Evolutionary conservation across 2,888 invertebrate genomes (phyloP).

Genomic region (Ichneumon xanthorius): DNA sequence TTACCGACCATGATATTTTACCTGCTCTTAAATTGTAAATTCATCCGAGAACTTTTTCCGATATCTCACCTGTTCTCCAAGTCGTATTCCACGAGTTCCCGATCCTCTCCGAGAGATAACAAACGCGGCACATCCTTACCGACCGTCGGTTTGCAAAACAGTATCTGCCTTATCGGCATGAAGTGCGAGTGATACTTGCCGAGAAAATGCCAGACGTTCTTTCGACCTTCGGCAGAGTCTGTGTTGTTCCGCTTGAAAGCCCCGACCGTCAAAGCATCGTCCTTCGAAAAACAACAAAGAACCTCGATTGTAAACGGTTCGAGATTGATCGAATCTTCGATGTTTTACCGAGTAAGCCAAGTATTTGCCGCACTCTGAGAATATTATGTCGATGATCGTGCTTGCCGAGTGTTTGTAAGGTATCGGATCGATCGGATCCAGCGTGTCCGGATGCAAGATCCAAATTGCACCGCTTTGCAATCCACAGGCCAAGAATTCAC

Average conservation of each 20-base stretch:
- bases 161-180: slow-evolving; percentile 86
- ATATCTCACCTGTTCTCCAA: slow-evolving; percentile 83
- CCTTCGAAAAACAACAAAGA: slow-evolving; percentile 82
- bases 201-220: slow-evolving; percentile 85
- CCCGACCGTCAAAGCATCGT: slow-evolving; percentile 86
- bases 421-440: slow-evolving; percentile 84
- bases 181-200: slow-evolving; percentile 89
- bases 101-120: slow-evolving; percentile 87
- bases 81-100: slow-evolving; percentile 87
- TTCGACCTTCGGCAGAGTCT: slow-evolving; percentile 80
- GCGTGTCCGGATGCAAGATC: slow-evolving; percentile 87
- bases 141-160: slow-evolving; percentile 86
- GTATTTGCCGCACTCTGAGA: slow-evolving; percentile 86
- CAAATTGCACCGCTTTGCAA: slow-evolving; percentile 87
- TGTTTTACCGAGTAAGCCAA: slow-evolving; percentile 86
- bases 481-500: slow-evolving; percentile 86
- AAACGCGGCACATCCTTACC: slow-evolving; percentile 84
- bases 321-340: slow-evolving; percentile 8
- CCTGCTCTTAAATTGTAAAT: too few species aligned
- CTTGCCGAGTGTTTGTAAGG: slow-evolving; percentile 85
- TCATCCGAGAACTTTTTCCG: not conserved
- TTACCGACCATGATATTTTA: too few species aligned
- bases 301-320: not conserved
- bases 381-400: slow-evolving; percentile 86
- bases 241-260: slow-evolving; percentile 78